Evolutionary conservation across 2,113 vertebrate species (phyloP).

Genomic region (Lampris incognitus): DNA sequence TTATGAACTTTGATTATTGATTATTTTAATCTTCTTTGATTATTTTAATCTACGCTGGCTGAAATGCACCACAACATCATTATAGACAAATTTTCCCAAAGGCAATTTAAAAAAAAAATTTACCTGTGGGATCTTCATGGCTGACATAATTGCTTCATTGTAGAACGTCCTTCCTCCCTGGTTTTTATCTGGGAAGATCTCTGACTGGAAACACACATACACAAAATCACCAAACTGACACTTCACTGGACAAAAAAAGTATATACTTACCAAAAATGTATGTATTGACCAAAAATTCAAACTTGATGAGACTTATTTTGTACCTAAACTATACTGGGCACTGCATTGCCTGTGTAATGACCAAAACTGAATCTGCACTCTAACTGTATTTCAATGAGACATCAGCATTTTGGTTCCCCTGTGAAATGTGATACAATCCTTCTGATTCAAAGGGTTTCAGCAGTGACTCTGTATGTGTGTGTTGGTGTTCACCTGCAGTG

Average conservation of each 20-base stretch:
- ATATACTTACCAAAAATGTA: neutral
- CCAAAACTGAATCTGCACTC: too few species aligned
- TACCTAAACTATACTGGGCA: too few species aligned
- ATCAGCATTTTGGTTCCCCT: too few species aligned
- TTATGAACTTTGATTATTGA: too few species aligned
- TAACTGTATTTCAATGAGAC: too few species aligned
- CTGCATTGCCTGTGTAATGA: too few species aligned
- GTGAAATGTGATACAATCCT: neutral
- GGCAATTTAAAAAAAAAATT: neutral
- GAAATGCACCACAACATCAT: too few species aligned
- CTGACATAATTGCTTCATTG: slow-evolving; percentile 89
- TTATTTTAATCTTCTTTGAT: too few species aligned
- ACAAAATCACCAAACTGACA: neutral
- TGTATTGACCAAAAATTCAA: too few species aligned
- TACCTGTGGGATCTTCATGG: slow-evolving; percentile 90
- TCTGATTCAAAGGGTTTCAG: neutral
- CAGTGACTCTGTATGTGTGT: neutral
- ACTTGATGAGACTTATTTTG: too few species aligned
- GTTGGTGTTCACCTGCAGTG: slow-evolving; percentile 82
- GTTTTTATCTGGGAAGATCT: slow-evolving; percentile 90
- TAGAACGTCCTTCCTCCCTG: slow-evolving; percentile 89
- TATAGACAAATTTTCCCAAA: neutral
- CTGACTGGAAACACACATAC: slow-evolving; percentile 77
- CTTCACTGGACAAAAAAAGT: too few species aligned
- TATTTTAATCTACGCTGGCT: too few species aligned